Evolutionary conservation across 2,797 vertebrate species (phyloP).

Genomic region (Gallinago solitaria): DNA sequence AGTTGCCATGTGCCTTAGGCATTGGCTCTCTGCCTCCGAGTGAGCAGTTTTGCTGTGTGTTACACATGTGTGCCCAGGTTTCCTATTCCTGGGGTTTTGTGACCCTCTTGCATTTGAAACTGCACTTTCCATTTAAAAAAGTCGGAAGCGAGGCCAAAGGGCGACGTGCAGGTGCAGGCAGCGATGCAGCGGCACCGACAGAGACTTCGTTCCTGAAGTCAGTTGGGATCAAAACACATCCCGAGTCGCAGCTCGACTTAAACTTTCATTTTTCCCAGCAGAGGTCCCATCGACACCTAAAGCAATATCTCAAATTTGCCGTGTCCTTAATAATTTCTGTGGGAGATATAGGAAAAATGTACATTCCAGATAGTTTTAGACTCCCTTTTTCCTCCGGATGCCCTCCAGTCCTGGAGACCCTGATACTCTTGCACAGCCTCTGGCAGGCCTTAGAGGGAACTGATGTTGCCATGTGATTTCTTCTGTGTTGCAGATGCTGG

Average conservation of each 20-base stretch:
- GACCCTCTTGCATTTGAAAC: constrained; percentile 13
- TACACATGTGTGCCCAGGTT: neutral
- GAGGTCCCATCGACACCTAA: neutral
- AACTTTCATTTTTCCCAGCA: neutral
- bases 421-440: neutral
- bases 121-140: neutral
- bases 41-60: neutral
- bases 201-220: neutral
- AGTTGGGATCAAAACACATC: neutral
- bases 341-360: neutral
- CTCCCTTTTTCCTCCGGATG: neutral
- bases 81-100: neutral
- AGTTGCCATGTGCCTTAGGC: neutral
- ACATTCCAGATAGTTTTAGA: neutral
- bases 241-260: neutral
- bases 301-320: neutral
- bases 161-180: constrained; percentile 12
- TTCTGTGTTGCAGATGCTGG: constrained; percentile 84
- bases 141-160: constrained; percentile 36
- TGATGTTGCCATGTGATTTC: neutral
- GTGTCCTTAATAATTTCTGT: neutral
- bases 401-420: neutral
- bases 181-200: neutral
- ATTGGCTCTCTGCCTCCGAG: neutral
- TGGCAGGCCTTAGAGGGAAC: neutral